Evolutionary conservation across 2,113 vertebrate species (phyloP).

Genomic region (Archocentrus centrarchus): DNA sequence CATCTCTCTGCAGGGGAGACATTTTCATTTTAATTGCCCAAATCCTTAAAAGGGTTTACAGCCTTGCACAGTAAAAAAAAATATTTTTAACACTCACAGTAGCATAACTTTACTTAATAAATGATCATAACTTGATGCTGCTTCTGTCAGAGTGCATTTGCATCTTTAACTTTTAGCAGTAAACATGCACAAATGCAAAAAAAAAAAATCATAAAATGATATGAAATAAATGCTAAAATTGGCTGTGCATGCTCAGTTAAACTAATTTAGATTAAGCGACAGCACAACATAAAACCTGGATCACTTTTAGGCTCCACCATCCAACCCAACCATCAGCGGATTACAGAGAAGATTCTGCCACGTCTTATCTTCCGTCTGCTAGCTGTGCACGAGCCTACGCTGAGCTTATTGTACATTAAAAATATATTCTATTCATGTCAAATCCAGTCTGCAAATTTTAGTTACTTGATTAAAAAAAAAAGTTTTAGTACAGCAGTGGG

Average conservation of each 20-base stretch:
- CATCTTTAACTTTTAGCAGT: neutral
- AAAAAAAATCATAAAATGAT: neutral
- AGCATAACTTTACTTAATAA: too few relatives aligned
- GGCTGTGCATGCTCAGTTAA: too few relatives aligned
- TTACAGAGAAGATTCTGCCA: neutral
- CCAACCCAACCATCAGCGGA: neutral
- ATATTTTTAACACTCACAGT: neutral
- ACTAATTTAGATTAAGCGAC: neutral
- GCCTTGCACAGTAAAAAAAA: neutral
- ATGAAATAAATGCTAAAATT: neutral
- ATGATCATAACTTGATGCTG: neutral
- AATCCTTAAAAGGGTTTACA: neutral
- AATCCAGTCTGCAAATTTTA: neutral
- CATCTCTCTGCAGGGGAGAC: neutral
- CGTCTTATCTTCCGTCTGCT: neutral
- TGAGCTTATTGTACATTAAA: neutral
- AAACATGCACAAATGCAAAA: neutral
- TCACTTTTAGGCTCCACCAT: neutral
- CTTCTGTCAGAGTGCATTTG: neutral
- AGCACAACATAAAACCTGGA: neutral
- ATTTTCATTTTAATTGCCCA: neutral
- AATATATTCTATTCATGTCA: neutral
- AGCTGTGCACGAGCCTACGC: neutral
- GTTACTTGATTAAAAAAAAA: neutral
- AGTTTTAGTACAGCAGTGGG: neutral